A percentile compares a stretch with the other conserved stretches of the same genome.
phyloP scores from a whole-genome alignment of 2,113 vertebrate genomes.

The Syrrhaptes paradoxus region DNA sequence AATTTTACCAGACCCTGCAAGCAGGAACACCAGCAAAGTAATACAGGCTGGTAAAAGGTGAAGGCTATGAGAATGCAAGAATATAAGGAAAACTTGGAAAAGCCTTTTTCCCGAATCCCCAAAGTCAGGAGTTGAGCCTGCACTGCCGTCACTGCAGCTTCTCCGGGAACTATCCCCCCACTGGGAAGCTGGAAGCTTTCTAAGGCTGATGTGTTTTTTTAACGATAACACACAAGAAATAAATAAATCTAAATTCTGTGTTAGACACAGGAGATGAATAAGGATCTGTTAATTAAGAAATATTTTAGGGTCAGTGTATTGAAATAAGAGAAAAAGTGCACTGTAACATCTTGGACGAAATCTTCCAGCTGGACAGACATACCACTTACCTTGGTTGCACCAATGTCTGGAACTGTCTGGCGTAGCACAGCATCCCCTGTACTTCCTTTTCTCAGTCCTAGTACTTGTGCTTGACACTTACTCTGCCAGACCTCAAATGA shows the following conservation, averaged over 20 bases:
- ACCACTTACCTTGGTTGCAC: neutral
- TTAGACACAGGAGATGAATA: neutral
- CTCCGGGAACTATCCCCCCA: neutral
- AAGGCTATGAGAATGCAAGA: neutral
- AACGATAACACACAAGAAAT: neutral
- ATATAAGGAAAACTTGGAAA: neutral
- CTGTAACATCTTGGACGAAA: neutral
- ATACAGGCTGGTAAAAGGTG: neutral
- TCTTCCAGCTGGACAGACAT: neutral
- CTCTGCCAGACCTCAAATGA: neutral
- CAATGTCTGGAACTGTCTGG: neutral
- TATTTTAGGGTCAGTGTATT: neutral
- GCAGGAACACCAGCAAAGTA: neutral
- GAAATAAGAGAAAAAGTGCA: neutral
- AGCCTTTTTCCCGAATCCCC: neutral
- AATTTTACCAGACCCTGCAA: neutral
- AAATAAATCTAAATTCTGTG: neutral
- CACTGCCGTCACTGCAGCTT: neutral
- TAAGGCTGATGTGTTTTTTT: neutral
- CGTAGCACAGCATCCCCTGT: neutral
- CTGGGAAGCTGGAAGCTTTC: neutral
- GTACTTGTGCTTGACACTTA: neutral
- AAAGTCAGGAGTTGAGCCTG: fast-evolving
- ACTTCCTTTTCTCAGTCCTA: neutral
- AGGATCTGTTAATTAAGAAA: neutral